phyloP scores from a whole-genome alignment of 2,888 invertebrate genomes.

The Pocota personata region DNA sequence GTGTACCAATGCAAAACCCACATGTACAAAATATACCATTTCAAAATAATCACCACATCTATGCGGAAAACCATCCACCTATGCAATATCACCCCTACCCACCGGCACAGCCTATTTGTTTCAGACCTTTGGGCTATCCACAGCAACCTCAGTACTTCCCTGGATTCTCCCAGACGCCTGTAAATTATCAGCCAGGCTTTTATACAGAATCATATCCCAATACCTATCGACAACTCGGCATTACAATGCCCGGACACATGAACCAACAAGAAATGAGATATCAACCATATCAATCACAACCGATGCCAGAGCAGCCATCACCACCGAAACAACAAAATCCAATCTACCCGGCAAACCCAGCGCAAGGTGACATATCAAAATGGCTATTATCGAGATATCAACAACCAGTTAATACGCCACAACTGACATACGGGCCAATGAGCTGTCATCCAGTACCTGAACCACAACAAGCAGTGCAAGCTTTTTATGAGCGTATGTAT shows the following conservation, averaged over 20 bases:
- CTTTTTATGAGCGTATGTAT: not conserved
- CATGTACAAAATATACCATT: not conserved
- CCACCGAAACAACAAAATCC: not conserved
- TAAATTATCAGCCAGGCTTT: not conserved
- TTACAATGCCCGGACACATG: not conserved
- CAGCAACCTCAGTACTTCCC: not conserved
- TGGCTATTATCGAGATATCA: not conserved
- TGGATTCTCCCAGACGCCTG: not conserved
- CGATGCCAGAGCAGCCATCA: not conserved
- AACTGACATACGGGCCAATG: not conserved
- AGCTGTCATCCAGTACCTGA: not conserved
- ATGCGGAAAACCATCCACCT: not conserved
- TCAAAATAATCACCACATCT: not conserved
- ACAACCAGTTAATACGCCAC: not conserved
- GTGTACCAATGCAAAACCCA: not conserved
- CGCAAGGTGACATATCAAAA: not conserved
- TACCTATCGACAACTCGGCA: not conserved
- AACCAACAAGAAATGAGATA: not conserved
- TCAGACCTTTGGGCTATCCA: not conserved
- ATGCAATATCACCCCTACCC: not conserved
- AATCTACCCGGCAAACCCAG: not conserved
- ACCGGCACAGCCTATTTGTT: not conserved
- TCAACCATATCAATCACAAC: not conserved
- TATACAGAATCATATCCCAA: not conserved
- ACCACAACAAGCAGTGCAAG: not conserved